Conservation (phyloP, 2,888 invertebrate species). For the Hirtodrosophila trivittata region DNA sequence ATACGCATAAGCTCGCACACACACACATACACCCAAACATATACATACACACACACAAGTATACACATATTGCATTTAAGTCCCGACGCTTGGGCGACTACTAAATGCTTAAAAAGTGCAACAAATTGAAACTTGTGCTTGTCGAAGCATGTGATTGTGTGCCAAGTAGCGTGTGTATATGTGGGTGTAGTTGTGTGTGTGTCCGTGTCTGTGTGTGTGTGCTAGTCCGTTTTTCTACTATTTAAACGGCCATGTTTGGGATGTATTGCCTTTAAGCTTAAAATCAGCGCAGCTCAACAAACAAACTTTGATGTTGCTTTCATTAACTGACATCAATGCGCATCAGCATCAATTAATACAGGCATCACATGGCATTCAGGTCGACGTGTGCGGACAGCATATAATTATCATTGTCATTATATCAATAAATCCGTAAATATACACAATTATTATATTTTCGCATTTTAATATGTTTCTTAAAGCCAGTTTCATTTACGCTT, state of each 20-base stretch:
- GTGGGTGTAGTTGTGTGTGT: constrained; percentile 17
- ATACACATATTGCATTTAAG: constrained; percentile 48
- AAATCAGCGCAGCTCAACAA: constrained; percentile 42
- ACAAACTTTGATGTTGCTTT: constrained; percentile 32
- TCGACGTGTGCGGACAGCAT: constrained; percentile 10
- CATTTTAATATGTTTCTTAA: background rate
- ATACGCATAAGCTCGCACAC: constrained; percentile 28
- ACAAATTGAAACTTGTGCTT: constrained; percentile 82
- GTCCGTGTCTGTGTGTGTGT: constrained; percentile 20
- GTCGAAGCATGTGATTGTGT: constrained; percentile 81
- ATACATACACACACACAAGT: constrained; percentile 24
- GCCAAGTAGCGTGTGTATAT: constrained; percentile 38
- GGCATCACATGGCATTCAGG: constrained; percentile 33
- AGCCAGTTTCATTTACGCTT: background rate
- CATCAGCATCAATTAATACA: constrained; percentile 36
- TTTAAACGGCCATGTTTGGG: constrained; percentile 58
- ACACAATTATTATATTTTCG: background rate
- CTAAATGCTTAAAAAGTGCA: constrained; percentile 81
- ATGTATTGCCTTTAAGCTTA: constrained; percentile 64
- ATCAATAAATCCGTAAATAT: no score
- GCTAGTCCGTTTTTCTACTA: constrained; percentile 27
- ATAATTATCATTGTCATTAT: background rate
- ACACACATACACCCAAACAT: constrained; percentile 17
- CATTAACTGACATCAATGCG: constrained; percentile 23
- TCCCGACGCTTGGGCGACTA: constrained; percentile 57